Conservation (phyloP, 2,888 invertebrate genomes). For the Adelognathus sp. region DNA sequence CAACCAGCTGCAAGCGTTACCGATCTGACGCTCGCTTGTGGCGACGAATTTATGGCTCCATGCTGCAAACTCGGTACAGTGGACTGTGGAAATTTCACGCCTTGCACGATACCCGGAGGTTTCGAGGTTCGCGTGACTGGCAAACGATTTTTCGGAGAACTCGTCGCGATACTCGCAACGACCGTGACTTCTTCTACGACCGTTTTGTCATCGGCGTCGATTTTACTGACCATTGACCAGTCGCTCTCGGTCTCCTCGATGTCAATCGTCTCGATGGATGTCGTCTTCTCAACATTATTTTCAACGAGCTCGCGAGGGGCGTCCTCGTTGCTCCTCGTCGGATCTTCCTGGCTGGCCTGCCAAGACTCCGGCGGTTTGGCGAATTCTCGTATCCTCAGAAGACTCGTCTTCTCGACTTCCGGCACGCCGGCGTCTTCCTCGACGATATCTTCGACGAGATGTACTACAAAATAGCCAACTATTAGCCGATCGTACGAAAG, state of each 20-base stretch:
- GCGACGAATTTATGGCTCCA: too few species aligned
- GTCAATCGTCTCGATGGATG: constrained; percentile 25
- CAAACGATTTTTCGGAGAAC: neutral
- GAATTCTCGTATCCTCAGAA: constrained; percentile 73
- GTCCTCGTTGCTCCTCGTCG: neutral
- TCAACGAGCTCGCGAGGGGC: neutral
- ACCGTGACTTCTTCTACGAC: neutral
- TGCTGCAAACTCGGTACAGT: too few species aligned
- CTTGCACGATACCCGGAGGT: too few species aligned
- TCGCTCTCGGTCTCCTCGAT: constrained; percentile 16
- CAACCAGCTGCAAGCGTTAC: too few species aligned
- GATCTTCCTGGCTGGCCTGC: constrained; percentile 64
- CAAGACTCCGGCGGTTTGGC: constrained; percentile 74
- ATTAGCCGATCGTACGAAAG: constrained; percentile 2
- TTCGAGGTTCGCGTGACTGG: neutral
- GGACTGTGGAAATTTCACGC: too few species aligned
- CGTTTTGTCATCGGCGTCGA: neutral
- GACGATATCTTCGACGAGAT: constrained; percentile 19
- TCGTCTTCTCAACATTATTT: neutral
- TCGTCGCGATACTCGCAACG: neutral
- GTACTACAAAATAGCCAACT: constrained; percentile 40
- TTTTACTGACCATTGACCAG: neutral
- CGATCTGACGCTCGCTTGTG: too few species aligned
- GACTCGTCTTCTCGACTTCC: neutral
- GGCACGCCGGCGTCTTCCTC: constrained; percentile 29